Evolutionary conservation across 2,113 vertebrate species (phyloP).

Genomic region (Platycercus adscitus): DNA sequence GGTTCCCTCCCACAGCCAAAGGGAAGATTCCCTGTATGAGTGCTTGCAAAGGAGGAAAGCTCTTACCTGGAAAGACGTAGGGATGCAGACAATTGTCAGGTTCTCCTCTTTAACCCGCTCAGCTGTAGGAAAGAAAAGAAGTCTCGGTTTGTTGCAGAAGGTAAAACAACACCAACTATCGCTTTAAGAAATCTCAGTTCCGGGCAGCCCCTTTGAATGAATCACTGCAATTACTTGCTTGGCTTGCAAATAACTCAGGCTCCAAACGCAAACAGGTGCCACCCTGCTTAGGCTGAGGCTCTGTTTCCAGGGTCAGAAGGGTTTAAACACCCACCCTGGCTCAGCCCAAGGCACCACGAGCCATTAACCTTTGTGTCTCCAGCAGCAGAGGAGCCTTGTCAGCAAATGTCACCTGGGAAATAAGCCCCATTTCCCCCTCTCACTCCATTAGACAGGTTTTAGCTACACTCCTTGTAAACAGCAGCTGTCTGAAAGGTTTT

Average conservation of each 20-base stretch:
- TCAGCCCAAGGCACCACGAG: background rate
- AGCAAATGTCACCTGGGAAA: conserved; percentile 32
- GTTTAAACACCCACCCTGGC: background rate
- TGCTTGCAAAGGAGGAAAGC: background rate
- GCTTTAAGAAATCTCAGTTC: conserved; percentile 25
- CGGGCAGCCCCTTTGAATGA: background rate
- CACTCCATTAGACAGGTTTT: conserved; percentile 26
- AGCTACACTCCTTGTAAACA: conserved; percentile 14
- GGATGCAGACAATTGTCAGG: conserved; percentile 90
- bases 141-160: background rate
- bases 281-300: background rate
- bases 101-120: conserved; percentile 93
- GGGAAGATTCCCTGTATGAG: background rate
- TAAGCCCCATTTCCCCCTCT: background rate
- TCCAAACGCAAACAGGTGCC: conserved; percentile 9
- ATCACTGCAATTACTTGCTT: conserved; percentile 39
- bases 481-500: conserved; percentile 58
- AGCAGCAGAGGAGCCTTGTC: background rate
- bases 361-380: conserved; percentile 27
- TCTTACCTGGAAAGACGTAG: conserved; percentile 94
- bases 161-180: background rate
- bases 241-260: conserved; percentile 54
- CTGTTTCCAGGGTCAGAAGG: background rate
- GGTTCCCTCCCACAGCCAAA: background rate
- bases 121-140: conserved; percentile 75